Evolutionary conservation across 1,140 invertebrate genomes (phyloP).

Genomic region (Babylonia areolata): DNA sequence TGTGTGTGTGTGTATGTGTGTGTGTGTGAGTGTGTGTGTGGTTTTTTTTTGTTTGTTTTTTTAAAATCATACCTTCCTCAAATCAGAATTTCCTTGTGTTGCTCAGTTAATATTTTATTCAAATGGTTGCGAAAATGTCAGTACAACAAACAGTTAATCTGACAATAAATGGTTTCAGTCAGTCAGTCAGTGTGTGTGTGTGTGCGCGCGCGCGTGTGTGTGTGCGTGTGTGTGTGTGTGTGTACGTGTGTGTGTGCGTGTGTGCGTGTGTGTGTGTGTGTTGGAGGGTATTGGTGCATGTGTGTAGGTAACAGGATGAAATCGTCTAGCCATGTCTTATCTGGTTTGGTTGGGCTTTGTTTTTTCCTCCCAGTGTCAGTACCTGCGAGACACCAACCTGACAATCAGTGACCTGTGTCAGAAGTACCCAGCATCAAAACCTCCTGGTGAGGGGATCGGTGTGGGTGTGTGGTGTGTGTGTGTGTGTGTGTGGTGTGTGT

Average conservation of each 20-base stretch:
- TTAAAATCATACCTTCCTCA: no score
- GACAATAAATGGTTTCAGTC: no score
- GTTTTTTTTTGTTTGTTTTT: no score
- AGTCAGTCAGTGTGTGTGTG: neutral
- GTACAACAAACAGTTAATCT: no score
- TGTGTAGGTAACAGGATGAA: no score
- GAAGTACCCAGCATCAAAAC: neutral
- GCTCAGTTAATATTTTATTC: no score
- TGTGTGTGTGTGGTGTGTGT: neutral
- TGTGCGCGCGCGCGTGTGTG: neutral
- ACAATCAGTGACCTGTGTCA: neutral
- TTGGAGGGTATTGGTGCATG: neutral
- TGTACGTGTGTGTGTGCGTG: neutral
- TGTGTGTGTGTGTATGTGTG: no score
- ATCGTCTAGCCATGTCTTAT: no score
- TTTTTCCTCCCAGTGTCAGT: neutral
- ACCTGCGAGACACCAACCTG: neutral
- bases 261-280: neutral
- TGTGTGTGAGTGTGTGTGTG: no score
- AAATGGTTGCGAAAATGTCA: no score
- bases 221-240: slow-evolving; percentile 10
- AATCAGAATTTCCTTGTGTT: no score
- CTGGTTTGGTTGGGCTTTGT: neutral
- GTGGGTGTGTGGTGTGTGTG: neutral
- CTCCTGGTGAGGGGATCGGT: neutral